A percentile compares a stretch with the other conserved stretches of the same genome.
Evolutionary conservation across 2,113 vertebrate species (phyloP).

Genomic region (Brachionichthys hirsutus): DNA sequence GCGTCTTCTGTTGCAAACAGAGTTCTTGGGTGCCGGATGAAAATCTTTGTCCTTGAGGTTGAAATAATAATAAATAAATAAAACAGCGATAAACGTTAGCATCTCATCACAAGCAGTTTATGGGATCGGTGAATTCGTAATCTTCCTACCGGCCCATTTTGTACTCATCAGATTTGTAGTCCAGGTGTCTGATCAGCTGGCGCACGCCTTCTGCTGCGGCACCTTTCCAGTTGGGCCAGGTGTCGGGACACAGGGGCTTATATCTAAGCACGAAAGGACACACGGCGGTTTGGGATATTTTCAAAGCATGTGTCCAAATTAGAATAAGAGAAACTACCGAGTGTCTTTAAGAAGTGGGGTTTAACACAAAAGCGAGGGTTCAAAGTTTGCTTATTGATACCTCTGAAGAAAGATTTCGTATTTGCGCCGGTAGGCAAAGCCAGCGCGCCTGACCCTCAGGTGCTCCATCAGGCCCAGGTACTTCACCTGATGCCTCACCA

Average conservation of each 20-base stretch:
- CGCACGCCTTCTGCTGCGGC: slow-evolving; percentile 87
- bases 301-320: not conserved
- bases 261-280: slow-evolving; percentile 77
- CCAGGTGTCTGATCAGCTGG: slow-evolving; percentile 85
- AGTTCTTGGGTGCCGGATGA: slow-evolving; percentile 93
- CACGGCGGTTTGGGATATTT: not conserved
- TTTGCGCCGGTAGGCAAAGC: slow-evolving; percentile 92
- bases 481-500: slow-evolving; percentile 93
- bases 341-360: not conserved
- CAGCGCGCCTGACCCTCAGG: slow-evolving; percentile 87
- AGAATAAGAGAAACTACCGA: not conserved
- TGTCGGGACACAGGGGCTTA: slow-evolving; percentile 92
- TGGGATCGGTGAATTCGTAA: not conserved
- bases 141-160: slow-evolving; percentile 88
- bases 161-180: slow-evolving; percentile 91
- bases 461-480: slow-evolving; percentile 98
- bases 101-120: not conserved
- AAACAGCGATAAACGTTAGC: not conserved
- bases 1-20: slow-evolving; percentile 95
- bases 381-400: slow-evolving; percentile 58
- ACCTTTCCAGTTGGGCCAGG: slow-evolving; percentile 94
- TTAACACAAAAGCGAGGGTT: not conserved
- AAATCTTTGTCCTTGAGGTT: slow-evolving; percentile 90
- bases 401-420: slow-evolving; percentile 92
- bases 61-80: too few relatives aligned